Percentiles rank a stretch among this genome's conserved stretches.
Evolutionary conservation across 2,113 vertebrate genomes (phyloP).

Genomic region (Orthonyx spaldingii): DNA sequence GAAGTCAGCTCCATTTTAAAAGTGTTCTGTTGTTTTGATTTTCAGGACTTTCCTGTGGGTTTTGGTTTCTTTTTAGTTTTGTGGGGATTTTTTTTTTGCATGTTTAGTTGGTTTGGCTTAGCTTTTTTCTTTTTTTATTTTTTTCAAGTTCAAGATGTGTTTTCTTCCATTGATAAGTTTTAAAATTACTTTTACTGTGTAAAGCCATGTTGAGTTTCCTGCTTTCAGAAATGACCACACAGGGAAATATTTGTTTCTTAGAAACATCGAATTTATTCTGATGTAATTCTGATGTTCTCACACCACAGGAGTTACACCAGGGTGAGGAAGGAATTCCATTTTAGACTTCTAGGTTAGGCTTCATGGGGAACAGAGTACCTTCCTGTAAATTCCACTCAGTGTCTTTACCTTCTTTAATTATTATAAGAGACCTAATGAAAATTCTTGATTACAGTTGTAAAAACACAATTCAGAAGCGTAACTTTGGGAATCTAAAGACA

Average conservation of each 20-base stretch:
- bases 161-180: background rate
- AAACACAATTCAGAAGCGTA: background rate
- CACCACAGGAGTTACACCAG: background rate
- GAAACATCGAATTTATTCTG: background rate
- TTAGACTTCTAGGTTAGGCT: background rate
- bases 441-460: background rate
- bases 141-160: background rate
- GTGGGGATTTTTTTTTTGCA: background rate
- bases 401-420: background rate
- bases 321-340: background rate
- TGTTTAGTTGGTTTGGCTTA: background rate
- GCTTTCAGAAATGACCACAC: background rate
- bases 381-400: background rate
- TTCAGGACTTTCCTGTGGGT: background rate
- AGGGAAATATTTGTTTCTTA: background rate
- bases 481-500: background rate
- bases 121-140: background rate
- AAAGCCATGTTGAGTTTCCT: background rate
- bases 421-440: background rate
- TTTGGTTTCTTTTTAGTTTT: background rate
- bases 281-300: background rate
- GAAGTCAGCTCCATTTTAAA: background rate
- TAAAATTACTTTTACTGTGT: background rate
- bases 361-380: background rate
- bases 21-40: background rate